Base-by-base conservation (phyloP, 92 coral and sea anemone genomes). In the Palythoa grandiflora region DNA sequence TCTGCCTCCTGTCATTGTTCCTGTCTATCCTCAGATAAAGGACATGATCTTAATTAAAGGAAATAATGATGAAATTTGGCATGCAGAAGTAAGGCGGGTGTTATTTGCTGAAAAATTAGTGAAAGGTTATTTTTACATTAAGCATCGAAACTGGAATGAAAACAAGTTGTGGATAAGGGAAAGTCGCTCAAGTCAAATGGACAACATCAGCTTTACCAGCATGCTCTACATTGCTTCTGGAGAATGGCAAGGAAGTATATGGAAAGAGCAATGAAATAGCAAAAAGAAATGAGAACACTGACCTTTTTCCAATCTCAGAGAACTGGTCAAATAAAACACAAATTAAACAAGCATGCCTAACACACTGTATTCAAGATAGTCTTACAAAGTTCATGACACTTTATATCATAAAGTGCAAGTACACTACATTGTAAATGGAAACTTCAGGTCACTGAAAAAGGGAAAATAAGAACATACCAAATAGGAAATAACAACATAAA, bases 91-190 rank as follows among this genome's bases (percentile, higher is more conserved):
- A 50, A 74, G 70, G 20, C 71, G 79, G 44, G 89, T 90, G 63
- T 76, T 76, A 48, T 71, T 38, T 79, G 74, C 39, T 50, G 87
- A 66, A 17, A 91, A 91, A 59, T 37, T 79, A 51, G 91, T 87
- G 13, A 78, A 83, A 54, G 93, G 80, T 20, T 91, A 87, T 68
- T 91, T 91, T 21, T 91, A 5, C 78, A 84, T 87, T 55, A 91
- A 91, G 60, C 93, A 87, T 68, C 48, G 79, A 71, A 83, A 87
- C 76, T 91, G 89, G 88, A 77, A 65, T 87, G 89, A 60, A 21
- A 91, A 91, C 86, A 87, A 91, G 79, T 39, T 87, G 51, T 91
- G 93, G 93, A 57, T 87, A 73, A 91, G 90, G 19, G 93, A 91
- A 78, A 87, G 65, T 39, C 87, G 80, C 68, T 63, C 91, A 70